Evolutionary conservation across 2,888 invertebrate genomes (phyloP).

Genomic region (Dichetophora obliterata): DNA sequence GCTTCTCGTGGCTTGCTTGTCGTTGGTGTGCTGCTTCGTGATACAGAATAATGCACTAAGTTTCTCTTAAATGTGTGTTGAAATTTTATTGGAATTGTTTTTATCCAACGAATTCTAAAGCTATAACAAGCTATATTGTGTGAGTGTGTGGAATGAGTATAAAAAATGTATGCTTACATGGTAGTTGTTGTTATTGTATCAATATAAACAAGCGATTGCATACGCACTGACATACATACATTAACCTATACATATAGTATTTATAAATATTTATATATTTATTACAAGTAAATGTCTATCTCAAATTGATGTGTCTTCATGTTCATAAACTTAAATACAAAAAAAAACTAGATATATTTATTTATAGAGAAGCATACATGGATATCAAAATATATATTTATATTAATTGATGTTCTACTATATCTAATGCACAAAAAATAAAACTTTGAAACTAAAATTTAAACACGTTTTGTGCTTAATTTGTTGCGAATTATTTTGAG

Average conservation of each 20-base stretch:
- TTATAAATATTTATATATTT: neutral
- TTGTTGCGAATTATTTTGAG: neutral
- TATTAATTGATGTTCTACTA: neutral
- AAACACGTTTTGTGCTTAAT: constrained; percentile 11
- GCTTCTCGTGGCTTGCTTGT: no score
- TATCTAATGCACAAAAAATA: constrained; percentile 1
- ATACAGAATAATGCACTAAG: no score
- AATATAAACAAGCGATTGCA: neutral
- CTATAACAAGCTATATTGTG: constrained; percentile 21
- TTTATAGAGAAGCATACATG: constrained; percentile 25
- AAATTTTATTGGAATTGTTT: neutral
- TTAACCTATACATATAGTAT: neutral
- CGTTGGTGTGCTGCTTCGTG: no score
- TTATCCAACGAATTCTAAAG: neutral
- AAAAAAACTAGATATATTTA: constrained; percentile 21
- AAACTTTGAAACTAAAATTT: neutral
- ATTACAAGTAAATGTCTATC: constrained; percentile 12
- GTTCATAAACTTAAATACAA: neutral
- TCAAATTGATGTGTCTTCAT: constrained; percentile 33
- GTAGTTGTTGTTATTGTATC: neutral
- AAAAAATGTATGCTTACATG: neutral
- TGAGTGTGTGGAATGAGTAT: constrained; percentile 27
- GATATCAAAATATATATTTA: neutral
- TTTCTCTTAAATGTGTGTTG: neutral
- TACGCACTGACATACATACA: neutral